Evolutionary conservation across 2,797 vertebrate genomes (phyloP).

Genomic region (Allobates femoralis): DNA sequence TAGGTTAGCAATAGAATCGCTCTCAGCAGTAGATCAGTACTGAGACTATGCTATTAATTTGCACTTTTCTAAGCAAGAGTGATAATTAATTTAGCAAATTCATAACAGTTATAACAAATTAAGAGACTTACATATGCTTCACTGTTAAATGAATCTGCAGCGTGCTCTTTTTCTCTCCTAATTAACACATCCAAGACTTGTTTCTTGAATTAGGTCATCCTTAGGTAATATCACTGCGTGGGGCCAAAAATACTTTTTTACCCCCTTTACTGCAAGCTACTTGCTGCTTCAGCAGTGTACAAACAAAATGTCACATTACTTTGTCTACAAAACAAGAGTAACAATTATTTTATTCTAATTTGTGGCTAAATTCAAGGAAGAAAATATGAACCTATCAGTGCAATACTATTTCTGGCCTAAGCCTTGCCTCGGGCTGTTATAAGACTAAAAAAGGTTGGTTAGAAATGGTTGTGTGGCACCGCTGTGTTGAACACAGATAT

Average conservation of each 20-base stretch:
- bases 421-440: not conserved
- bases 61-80: slow-evolving; percentile 58
- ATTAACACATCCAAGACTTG: slow-evolving; percentile 56
- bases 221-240: slow-evolving; percentile 55
- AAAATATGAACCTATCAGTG: not conserved
- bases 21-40: slow-evolving; percentile 13
- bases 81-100: slow-evolving; percentile 64
- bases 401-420: not conserved
- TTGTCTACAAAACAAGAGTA: not conserved
- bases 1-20: slow-evolving; percentile 5
- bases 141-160: slow-evolving; percentile 55
- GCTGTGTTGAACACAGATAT: not conserved
- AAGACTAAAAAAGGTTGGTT: not conserved
- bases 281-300: slow-evolving; percentile 39
- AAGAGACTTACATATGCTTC: slow-evolving; percentile 56
- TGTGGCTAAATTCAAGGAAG: not conserved
- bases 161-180: slow-evolving; percentile 52
- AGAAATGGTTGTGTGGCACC: not conserved
- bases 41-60: slow-evolving; percentile 54
- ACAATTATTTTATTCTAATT: not conserved
- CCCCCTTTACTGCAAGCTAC: slow-evolving; percentile 12
- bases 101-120: slow-evolving; percentile 62
- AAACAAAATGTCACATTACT: slow-evolving; percentile 16
- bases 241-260: slow-evolving; percentile 37
- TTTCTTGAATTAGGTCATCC: slow-evolving; percentile 58